A percentile compares a stretch with the other conserved stretches of the same genome.
Conservation (phyloP, 2,888 invertebrate genomes). For the Agrochola lychnidis region DNA sequence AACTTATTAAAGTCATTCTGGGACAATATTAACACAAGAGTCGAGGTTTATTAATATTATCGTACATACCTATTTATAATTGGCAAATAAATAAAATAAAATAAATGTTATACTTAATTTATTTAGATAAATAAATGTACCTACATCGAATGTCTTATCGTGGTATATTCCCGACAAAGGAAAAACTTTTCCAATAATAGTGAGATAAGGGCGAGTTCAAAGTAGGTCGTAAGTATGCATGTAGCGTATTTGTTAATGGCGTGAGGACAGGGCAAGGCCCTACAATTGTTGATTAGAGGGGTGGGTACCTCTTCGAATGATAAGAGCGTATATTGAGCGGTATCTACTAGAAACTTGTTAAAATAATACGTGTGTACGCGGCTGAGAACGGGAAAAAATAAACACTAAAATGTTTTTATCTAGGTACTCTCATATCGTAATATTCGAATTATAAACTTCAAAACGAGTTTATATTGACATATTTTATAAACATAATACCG, state of each 20-base stretch:
- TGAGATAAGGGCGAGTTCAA: slow-evolving; percentile 69
- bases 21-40: slow-evolving; percentile 14
- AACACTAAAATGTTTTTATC: neutral
- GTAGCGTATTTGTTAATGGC: slow-evolving; percentile 72
- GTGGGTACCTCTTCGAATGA: slow-evolving; percentile 28
- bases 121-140: slow-evolving; percentile 51
- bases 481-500: too few species aligned
- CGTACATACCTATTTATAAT: slow-evolving; percentile 24
- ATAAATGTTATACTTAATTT: slow-evolving; percentile 19
- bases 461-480: too few species aligned
- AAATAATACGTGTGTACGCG: neutral
- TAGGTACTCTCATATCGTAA: too few species aligned
- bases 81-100: slow-evolving; percentile 7
- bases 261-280: slow-evolving; percentile 66
- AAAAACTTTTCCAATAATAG: slow-evolving; percentile 73
- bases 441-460: too few species aligned
- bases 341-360: slow-evolving; percentile 8
- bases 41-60: slow-evolving; percentile 19
- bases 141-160: slow-evolving; percentile 45
- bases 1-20: slow-evolving; percentile 3
- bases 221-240: slow-evolving; percentile 75
- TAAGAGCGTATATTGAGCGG: slow-evolving; percentile 25
- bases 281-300: slow-evolving; percentile 30
- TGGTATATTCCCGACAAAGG: slow-evolving; percentile 64
- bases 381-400: neutral